Evolutionary conservation across 2,797 vertebrate genomes (phyloP), one percentile per base, ranked within the genome.

Genomic region (Melanitta fusca): DNA sequence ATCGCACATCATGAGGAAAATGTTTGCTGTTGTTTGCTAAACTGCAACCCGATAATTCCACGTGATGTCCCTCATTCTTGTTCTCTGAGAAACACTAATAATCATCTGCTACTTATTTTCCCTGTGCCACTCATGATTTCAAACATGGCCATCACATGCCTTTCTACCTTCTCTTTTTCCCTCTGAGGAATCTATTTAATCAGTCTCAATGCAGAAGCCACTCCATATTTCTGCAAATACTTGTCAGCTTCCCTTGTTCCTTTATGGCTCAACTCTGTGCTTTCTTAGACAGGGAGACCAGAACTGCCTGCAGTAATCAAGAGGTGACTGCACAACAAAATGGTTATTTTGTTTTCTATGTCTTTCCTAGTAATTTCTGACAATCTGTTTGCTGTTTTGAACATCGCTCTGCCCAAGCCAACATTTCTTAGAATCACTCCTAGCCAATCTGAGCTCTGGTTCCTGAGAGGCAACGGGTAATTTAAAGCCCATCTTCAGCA

Each of bases 81-180:
- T 49, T 94, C 81, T 56, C 60, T 61, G 66, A 93, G 90, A 93
- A 95, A 85, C 0, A 1, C 91, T 95, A 95, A 86, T 89, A 94
- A 95, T 94, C 78, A 94, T 92, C 95, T 95, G 86, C 88, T 92
- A 77, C 71, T 91, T 92, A 96, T 95, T 94, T 96, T 84, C 88
- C 73, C 64, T 3, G 6, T 96, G 94, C 78, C 93, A 93, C 71
- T 96, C 88, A 70, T 71, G 87, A 92, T 96, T 96, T 95, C 83
- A 95, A 95, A 82, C 49, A 89, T 32, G 0, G 1, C 69, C 92
- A 92, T 93, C 25, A 0, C 65, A 51, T 45, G 86, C 60, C 62
- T 91, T 92, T 77, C 92, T 82, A 53, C 85, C 39, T 91, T 87
- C 80, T 71, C 39, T 88, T 85, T 91, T 93, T 47, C 80, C 5